These are phyloP conservation scores for Campylorhamphus procurvoides DNA, from an alignment of 2,113 vertebrate genomes.

Conservation along the genomic window DNA sequence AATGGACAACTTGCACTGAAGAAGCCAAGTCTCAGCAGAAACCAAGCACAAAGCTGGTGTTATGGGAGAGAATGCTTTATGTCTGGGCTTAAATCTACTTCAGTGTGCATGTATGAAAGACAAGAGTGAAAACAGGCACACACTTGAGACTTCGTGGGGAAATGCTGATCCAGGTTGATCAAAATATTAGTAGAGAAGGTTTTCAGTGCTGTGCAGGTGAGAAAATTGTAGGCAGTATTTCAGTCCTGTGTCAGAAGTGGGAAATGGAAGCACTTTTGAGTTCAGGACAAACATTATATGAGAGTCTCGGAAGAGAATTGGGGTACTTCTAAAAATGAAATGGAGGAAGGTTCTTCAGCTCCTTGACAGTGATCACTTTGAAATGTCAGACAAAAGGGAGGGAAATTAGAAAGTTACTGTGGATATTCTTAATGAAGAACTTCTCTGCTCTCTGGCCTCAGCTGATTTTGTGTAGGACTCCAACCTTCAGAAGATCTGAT, in stretches of 20 bases:
- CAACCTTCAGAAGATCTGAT: neutral
- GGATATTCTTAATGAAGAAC: neutral
- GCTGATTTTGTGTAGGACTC: neutral
- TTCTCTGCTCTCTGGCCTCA: neutral
- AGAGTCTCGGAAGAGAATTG: neutral
- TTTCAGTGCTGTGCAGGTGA: neutral
- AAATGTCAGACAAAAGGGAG: neutral
- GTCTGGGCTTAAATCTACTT: neutral
- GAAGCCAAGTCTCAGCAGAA: neutral
- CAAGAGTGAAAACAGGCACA: neutral
- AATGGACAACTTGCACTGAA: neutral
- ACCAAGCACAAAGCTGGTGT: neutral
- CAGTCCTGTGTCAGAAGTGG: neutral
- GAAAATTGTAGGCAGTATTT: neutral
- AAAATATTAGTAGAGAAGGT: neutral
- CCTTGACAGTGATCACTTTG: neutral
- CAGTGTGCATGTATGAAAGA: neutral
- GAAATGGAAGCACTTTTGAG: neutral
- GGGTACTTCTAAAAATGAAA: neutral
- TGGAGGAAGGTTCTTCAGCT: neutral
- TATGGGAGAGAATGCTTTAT: neutral
- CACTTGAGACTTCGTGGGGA: neutral
- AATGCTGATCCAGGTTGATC: neutral
- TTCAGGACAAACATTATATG: neutral
- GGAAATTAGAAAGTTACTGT: neutral